A percentile compares a stretch with the other conserved stretches of the same genome.
Conservation (phyloP, 2,113 vertebrate species). For the Aegotheles bennettii region DNA sequence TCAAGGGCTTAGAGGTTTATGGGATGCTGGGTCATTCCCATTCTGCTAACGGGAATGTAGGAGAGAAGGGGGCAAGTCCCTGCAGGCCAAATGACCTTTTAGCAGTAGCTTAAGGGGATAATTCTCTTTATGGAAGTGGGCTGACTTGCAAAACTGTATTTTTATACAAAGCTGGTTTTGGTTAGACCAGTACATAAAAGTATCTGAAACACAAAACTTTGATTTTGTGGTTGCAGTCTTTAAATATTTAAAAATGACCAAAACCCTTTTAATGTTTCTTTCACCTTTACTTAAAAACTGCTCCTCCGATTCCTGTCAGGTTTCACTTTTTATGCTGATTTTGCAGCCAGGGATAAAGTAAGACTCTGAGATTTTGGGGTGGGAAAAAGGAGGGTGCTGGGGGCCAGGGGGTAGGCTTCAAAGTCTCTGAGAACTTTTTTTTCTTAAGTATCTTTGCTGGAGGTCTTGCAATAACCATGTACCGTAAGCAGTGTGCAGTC, state of each 20-base stretch:
- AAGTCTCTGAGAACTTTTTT: background rate
- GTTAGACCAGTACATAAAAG: constrained; percentile 65
- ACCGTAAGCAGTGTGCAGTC: background rate
- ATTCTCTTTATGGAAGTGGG: constrained; percentile 55
- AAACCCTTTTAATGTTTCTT: constrained; percentile 24
- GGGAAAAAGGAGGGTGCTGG: background rate
- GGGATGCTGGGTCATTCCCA: background rate
- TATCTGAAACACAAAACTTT: constrained; percentile 58
- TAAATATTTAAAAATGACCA: constrained; percentile 41
- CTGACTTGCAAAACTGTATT: constrained; percentile 62
- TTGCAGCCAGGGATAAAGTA: background rate
- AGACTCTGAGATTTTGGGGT: background rate
- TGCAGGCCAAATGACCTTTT: constrained; percentile 29
- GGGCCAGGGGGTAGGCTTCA: background rate
- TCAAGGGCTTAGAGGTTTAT: constrained; percentile 18
- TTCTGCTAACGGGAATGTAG: background rate
- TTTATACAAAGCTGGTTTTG: constrained; percentile 66
- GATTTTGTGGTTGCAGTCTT: constrained; percentile 64
- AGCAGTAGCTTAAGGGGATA: constrained; percentile 28
- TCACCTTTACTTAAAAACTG: background rate
- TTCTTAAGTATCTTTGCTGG: background rate
- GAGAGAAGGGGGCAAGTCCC: constrained; percentile 2
- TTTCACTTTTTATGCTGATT: background rate
- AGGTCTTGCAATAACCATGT: background rate
- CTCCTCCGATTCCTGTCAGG: background rate